Evolutionary conservation across 2,113 vertebrate species (phyloP), one percentile per base, ranked within the genome.

Genomic region (Ornithorhynchus anatinus): DNA sequence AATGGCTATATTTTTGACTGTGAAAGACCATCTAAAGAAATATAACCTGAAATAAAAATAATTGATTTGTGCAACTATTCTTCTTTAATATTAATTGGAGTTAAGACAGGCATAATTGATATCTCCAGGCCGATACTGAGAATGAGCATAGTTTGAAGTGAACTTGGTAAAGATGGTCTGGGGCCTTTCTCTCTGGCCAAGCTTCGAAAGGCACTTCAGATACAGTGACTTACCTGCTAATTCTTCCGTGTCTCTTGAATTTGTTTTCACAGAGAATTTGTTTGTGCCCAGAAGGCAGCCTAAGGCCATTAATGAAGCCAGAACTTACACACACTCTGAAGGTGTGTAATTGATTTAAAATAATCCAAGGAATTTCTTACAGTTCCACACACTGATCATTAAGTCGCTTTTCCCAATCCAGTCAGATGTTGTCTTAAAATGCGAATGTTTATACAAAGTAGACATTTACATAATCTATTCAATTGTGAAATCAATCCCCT

Each of bases 401-500:
- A 77, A 75, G 58, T 37, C 2, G 2, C 15, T 59, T 79, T 81
- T 81, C 59, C 62, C 77, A 65, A 82, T 72, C 45, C 53, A 64
- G 60, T 59, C 37, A 54, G 37, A 13, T 62, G 45, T 53, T 70
- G 81, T 79, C 66, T 73, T 82, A 72, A 52, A 58, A 65, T 64
- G 47, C 31, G 56, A 20, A 2, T 4, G 19, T 64, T 72, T 84
- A 54, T 23, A 29, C 44, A 47, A 78, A 69, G 53, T 61, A 31
- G 42, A 2, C 6, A 69, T 72, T 64, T 66, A 53, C 40, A 32
- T 61, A 73, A 61, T 39, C 29, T 52, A 59, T 63, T 69, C 69
- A 32, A 16, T 1, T 32, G 43, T 75, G 76, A 75, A 62, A 62
- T 39, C 48, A 54, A 35, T 51, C 68, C 44, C 23, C 40, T 57